A percentile compares a stretch with the other conserved stretches of the same genome.
Evolutionary conservation across 2,113 vertebrate species (phyloP).

Genomic region (Ptilonorhynchus violaceus): DNA sequence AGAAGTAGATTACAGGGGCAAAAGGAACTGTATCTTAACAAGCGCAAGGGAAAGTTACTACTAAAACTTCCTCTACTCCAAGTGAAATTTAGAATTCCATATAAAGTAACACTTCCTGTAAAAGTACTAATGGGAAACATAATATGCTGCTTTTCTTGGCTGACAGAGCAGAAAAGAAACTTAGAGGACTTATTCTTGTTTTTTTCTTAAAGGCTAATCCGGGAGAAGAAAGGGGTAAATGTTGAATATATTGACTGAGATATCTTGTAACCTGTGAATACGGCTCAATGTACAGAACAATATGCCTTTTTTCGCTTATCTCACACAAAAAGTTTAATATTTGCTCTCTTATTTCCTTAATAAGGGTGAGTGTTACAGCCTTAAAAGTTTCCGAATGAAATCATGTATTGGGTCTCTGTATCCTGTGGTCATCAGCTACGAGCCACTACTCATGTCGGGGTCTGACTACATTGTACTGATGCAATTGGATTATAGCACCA

Average conservation of each 20-base stretch:
- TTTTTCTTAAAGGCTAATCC: constrained; percentile 47
- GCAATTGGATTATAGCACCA: constrained; percentile 16
- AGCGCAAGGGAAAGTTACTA: neutral
- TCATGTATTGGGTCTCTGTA: neutral
- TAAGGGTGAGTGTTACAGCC: constrained; percentile 26
- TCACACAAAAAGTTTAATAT: constrained; percentile 35
- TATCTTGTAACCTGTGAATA: constrained; percentile 44
- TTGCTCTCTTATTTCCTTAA: constrained; percentile 58
- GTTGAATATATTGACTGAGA: constrained; percentile 46
- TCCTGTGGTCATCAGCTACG: neutral
- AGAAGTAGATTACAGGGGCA: neutral
- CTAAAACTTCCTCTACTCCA: neutral
- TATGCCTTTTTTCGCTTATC: constrained; percentile 47
- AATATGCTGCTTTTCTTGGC: constrained; percentile 26
- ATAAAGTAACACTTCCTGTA: constrained; percentile 51
- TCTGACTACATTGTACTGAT: constrained; percentile 4
- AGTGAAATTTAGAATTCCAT: constrained; percentile 50
- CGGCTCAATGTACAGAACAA: constrained; percentile 27
- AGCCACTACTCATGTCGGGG: neutral
- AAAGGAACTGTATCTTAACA: neutral
- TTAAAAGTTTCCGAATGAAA: constrained; percentile 5
- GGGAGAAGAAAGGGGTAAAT: constrained; percentile 50
- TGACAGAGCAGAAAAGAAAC: constrained; percentile 55
- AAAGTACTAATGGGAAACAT: constrained; percentile 45
- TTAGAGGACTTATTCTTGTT: constrained; percentile 22